Conservation (phyloP, 2,113 vertebrate genomes). For the Ramphastos sulfuratus region DNA sequence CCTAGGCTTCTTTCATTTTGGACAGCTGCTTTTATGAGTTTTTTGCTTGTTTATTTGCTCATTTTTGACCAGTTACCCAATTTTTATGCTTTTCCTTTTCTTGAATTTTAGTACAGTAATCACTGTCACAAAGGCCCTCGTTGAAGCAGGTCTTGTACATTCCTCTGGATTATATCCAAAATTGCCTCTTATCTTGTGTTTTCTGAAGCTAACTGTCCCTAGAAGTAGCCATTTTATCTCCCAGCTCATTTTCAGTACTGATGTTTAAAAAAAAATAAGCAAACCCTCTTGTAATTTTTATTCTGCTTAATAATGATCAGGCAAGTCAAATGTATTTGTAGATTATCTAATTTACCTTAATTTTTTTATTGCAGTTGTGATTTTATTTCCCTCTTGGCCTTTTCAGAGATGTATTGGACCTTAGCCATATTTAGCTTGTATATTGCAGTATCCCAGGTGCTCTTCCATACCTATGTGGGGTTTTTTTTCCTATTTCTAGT, state of each 20-base stretch:
- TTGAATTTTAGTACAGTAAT: not conserved
- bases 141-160: not conserved
- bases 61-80: not conserved
- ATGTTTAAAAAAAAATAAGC: not conserved
- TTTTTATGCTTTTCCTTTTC: not conserved
- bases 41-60: not conserved
- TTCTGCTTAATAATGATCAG: not conserved
- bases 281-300: not conserved
- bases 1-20: constrained; percentile 2
- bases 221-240: not conserved
- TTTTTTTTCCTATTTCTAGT: not conserved
- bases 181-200: not conserved
- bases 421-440: not conserved
- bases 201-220: not conserved
- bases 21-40: not conserved
- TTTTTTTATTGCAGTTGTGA: not conserved
- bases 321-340: not conserved
- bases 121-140: not conserved
- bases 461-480: not conserved
- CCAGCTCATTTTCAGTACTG: not conserved
- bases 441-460: not conserved
- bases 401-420: not conserved
- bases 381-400: not conserved
- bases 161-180: not conserved
- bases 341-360: not conserved